These are phyloP conservation scores for Palythoa grandis DNA, from an alignment of 92 coral and sea anemone species.

Conservation along the genomic window DNA sequence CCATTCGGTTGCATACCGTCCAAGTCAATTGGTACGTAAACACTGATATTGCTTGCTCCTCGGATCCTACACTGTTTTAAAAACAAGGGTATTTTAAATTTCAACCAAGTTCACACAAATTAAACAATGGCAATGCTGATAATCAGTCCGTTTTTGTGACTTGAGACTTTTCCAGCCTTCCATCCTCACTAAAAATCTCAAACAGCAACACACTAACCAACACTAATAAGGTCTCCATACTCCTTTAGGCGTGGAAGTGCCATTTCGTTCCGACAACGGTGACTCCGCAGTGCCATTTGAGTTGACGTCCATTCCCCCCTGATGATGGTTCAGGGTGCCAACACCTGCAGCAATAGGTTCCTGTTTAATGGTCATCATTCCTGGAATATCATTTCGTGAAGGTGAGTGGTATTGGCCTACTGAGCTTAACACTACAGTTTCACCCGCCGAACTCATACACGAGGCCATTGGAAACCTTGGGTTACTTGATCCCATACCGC, in stretches of 20 bases:
- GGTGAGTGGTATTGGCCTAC: conserved; percentile 68
- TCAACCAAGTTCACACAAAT: neutral
- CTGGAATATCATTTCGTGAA: conserved; percentile 78
- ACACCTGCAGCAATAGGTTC: conserved; percentile 75
- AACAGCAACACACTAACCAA: neutral
- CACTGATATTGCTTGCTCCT: neutral
- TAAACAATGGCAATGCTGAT: neutral
- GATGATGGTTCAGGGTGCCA: conserved; percentile 71
- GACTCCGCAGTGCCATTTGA: conserved; percentile 66
- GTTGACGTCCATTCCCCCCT: conserved; percentile 70
- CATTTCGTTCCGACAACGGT: conserved; percentile 78
- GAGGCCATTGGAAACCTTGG: conserved; percentile 45
- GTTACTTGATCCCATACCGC: conserved; percentile 34
- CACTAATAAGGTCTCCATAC: conserved; percentile 88
- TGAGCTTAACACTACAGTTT: conserved; percentile 73
- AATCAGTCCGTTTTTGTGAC: neutral
- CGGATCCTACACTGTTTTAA: too few relatives aligned
- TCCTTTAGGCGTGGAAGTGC: conserved; percentile 80
- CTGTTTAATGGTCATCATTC: conserved; percentile 76
- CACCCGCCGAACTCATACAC: conserved; percentile 68
- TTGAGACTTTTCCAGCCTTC: conserved; percentile 9
- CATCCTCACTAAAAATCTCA: neutral
- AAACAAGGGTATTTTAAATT: too few relatives aligned
- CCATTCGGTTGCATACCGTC: neutral
- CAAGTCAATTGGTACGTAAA: neutral